Conservation (phyloP, 2,888 invertebrate genomes). For the Trachelus iudaicus region DNA sequence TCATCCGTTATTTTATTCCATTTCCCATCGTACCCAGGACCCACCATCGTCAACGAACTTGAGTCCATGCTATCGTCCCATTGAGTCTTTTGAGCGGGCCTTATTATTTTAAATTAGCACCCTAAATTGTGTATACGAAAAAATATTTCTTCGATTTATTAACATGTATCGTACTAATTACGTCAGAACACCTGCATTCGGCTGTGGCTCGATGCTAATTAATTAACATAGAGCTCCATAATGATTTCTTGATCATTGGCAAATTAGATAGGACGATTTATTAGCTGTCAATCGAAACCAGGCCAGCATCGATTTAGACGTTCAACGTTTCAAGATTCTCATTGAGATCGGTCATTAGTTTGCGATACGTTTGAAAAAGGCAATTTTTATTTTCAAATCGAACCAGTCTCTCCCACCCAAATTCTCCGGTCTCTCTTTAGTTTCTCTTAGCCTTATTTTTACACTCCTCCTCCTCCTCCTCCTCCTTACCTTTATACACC, state of each 20-base stretch:
- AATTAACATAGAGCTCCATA: neutral
- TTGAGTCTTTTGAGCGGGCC: neutral
- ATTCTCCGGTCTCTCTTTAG: neutral
- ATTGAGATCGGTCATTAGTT: neutral
- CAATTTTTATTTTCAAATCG: neutral
- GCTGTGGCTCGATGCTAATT: neutral
- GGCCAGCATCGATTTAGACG: neutral
- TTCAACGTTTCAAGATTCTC: neutral
- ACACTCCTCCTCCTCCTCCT: neutral
- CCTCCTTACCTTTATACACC: conserved; percentile 17
- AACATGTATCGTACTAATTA: neutral
- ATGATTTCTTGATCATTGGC: neutral
- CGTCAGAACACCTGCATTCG: neutral
- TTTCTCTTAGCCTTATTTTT: neutral
- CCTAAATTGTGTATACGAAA: neutral
- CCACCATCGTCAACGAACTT: neutral
- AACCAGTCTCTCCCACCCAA: neutral
- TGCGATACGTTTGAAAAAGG: neutral
- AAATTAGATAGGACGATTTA: neutral
- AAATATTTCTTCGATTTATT: neutral
- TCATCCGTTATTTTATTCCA: neutral
- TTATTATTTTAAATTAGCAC: neutral
- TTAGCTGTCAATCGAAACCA: neutral
- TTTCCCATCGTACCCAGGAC: neutral
- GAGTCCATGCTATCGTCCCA: neutral